Conservation (phyloP, 2,888 invertebrate genomes). For the Mythimna vitellina region DNA sequence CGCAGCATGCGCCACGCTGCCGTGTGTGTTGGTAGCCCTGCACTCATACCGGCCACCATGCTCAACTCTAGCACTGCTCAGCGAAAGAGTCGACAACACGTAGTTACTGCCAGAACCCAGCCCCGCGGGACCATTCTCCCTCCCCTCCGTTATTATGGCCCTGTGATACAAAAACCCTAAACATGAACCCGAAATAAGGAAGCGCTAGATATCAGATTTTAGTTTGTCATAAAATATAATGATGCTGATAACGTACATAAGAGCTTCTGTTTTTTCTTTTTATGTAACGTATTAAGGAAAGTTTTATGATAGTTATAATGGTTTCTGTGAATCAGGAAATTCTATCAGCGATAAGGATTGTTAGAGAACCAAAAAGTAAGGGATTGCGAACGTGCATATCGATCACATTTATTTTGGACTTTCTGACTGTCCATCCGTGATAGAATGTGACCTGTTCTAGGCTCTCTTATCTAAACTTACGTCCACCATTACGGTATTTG, state of each 20-base stretch:
- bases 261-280: slow-evolving; percentile 25
- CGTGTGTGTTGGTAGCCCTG: slow-evolving; percentile 93
- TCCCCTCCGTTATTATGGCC: slow-evolving; percentile 84
- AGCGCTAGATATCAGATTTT: slow-evolving; percentile 35
- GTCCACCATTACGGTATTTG: too few species aligned
- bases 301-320: background rate
- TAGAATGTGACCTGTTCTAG: background rate
- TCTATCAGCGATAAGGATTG: background rate
- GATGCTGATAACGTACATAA: slow-evolving; percentile 30
- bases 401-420: background rate
- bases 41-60: slow-evolving; percentile 97
- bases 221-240: slow-evolving; percentile 51
- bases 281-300: slow-evolving; percentile 19
- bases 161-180: slow-evolving; percentile 66
- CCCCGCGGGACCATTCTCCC: slow-evolving; percentile 82
- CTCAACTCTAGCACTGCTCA: slow-evolving; percentile 94
- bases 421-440: background rate
- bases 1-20: slow-evolving; percentile 93
- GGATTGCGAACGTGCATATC: background rate
- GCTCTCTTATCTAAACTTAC: slow-evolving; percentile 66
- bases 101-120: slow-evolving; percentile 91
- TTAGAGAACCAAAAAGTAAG: background rate
- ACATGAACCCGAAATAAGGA: slow-evolving; percentile 25
- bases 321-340: background rate
- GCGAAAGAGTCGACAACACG: slow-evolving; percentile 95